Evolutionary conservation across 2,797 vertebrate genomes (phyloP), one percentile per base, ranked within the genome.

Genomic region (Sebastes diploproa): DNA sequence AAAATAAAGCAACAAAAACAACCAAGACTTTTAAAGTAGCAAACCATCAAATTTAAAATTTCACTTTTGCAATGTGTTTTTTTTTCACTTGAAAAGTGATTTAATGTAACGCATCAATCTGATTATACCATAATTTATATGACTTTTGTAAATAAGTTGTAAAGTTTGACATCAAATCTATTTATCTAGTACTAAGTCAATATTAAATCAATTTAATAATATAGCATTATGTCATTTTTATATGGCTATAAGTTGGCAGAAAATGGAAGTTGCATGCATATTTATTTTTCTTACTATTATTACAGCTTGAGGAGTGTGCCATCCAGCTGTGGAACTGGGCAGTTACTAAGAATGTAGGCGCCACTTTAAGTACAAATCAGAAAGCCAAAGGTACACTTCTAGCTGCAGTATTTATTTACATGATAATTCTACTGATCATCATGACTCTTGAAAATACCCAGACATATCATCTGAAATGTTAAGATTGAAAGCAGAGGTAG

Each of bases 271-370:
- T 78, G 2, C 11, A 34, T 78, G 52, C 7, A 61, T 65, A 52
- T 64, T 68, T 81, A 1, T 61, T 67, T 64, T 69, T 34, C 16
- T 27, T 25, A 16, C 5, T 61, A 7, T 34, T 76, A 13, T 84
- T 82, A 32, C 89, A 99, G 98, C 75, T 97, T 69, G 96, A 98
- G 92, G 97, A 97, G 82, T 89, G 73, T 92, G 96, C 97, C 71
- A n/a, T 98, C 82, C 96, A 91, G 68, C 92, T 99, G 82, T 99
- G 98, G 98, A 99, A 99, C 90, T 99, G 98, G 98, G 89, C 95
- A 76, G 95, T 97, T 67, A 95, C 94, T 20, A 97, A 95, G 85
- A 96, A 94, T 89, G 64, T 64, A 6, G 87, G 69, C 55, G 91
- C 85, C 25, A 18, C 87, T 56, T 87, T 99, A 76, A 97, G 7